These are phyloP conservation scores for Ctenoplectra terminalis DNA, from an alignment of 1,140 invertebrate species.

Conservation along the genomic window DNA sequence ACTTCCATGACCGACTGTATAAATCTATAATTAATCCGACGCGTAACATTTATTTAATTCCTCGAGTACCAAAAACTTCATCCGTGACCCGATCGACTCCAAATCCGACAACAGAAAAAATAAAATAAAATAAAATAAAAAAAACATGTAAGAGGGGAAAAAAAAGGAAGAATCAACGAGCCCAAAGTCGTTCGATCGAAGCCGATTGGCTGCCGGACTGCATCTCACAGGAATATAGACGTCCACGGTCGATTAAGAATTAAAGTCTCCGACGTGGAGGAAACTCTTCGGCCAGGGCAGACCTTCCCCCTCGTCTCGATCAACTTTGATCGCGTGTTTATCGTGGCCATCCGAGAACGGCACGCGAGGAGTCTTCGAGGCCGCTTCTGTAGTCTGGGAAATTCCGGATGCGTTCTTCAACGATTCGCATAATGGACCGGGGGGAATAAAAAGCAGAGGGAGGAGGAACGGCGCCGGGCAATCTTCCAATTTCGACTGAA, in stretches of 20 bases:
- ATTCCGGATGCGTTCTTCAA: slow-evolving; percentile 54
- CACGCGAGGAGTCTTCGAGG: not conserved
- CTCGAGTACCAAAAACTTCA: too few relatives aligned
- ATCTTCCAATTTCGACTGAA: slow-evolving; percentile 58
- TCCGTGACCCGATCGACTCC: too few relatives aligned
- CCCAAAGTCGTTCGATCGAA: not conserved
- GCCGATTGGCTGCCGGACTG: too few relatives aligned
- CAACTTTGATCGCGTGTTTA: slow-evolving; percentile 48
- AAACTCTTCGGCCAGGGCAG: not conserved
- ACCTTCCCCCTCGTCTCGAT: slow-evolving; percentile 1
- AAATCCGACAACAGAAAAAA: too few relatives aligned
- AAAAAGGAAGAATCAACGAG: too few relatives aligned
- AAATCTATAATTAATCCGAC: too few relatives aligned
- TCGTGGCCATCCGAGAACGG: slow-evolving; percentile 27
- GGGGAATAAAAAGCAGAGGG: not conserved
- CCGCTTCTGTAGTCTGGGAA: slow-evolving; percentile 29
- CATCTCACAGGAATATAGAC: not conserved
- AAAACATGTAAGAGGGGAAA: too few relatives aligned
- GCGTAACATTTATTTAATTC: too few relatives aligned
- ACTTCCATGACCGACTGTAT: too few relatives aligned
- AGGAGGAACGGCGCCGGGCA: slow-evolving; percentile 38
- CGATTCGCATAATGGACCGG: slow-evolving; percentile 51
- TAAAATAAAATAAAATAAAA: too few relatives aligned
- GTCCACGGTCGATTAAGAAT: slow-evolving; percentile 3
- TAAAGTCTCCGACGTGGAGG: not conserved